Evolutionary conservation across 1,140 invertebrate species (phyloP).

Genomic region (Homarus americanus): DNA sequence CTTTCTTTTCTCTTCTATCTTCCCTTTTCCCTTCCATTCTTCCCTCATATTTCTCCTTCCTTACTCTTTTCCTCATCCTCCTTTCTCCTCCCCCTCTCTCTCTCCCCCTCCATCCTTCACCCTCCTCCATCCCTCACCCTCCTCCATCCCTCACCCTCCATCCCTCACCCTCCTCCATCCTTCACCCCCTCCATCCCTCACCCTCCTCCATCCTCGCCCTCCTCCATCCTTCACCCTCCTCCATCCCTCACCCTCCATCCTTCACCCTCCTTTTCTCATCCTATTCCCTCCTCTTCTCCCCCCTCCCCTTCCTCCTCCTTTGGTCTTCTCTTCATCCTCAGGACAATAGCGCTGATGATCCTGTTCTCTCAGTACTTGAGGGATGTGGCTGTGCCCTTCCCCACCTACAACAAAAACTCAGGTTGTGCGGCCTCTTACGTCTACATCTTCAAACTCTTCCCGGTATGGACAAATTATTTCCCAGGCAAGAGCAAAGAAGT

Average conservation of each 20-base stretch:
- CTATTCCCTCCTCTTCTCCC: neutral
- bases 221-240: neutral
- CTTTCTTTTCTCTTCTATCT: neutral
- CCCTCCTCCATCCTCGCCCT: neutral
- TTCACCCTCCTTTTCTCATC: neutral
- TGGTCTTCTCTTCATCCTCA: slow-evolving; percentile 78
- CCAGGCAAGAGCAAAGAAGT: too few species aligned
- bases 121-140: too few species aligned
- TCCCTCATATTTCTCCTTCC: neutral
- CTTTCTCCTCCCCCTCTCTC: neutral
- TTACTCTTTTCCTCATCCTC: too few species aligned
- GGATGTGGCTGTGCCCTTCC: slow-evolving; percentile 83
- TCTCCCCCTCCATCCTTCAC: too few species aligned
- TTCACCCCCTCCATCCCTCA: neutral
- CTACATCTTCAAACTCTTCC: slow-evolving; percentile 62
- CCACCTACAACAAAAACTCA: slow-evolving; percentile 32
- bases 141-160: too few species aligned
- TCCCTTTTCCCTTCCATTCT: neutral
- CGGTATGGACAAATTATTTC: too few species aligned
- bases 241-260: neutral
- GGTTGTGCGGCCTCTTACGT: slow-evolving; percentile 2
- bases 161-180: neutral
- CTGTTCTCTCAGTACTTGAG: slow-evolving; percentile 89
- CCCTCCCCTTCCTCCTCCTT: neutral
- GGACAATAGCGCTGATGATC: slow-evolving; percentile 88